A percentile compares a stretch with the other conserved stretches of the same genome.
These are phyloP conservation scores for Tenthredo distinguenda DNA, from an alignment of 2,888 invertebrate genomes.

Conservation along the genomic window DNA sequence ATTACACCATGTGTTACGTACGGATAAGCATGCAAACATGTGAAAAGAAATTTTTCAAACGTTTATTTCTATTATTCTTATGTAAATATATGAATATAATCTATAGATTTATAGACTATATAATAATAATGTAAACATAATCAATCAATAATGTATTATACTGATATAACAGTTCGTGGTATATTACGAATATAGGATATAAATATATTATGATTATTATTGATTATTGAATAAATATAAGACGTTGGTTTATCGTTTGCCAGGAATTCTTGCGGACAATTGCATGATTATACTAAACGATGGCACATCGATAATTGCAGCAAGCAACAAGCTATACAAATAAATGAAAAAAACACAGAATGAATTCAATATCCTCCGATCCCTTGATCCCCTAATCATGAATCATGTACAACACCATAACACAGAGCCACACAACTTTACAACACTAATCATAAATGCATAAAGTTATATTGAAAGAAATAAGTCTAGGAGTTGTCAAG, in stretches of 20 bases:
- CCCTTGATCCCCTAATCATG: conserved; percentile 58
- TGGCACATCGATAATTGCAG: conserved; percentile 61
- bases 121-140: conserved; percentile 71
- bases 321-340: conserved; percentile 48
- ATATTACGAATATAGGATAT: conserved; percentile 68
- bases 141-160: conserved; percentile 76
- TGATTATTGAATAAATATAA: conserved; percentile 68
- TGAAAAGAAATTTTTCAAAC: conserved; percentile 49
- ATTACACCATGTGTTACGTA: conserved; percentile 33
- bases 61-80: conserved; percentile 61
- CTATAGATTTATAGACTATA: conserved; percentile 72
- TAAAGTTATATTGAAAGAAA: conserved; percentile 67
- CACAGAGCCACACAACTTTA: conserved; percentile 64
- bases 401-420: conserved; percentile 63
- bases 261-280: conserved; percentile 55
- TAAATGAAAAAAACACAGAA: conserved; percentile 60
- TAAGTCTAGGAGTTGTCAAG: conserved; percentile 73
- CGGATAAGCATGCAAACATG: conserved; percentile 61
- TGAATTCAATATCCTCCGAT: conserved; percentile 59
- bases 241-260: conserved; percentile 64
- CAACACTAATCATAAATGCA: conserved; percentile 69
- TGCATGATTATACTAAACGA: conserved; percentile 54
- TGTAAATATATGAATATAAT: conserved; percentile 75
- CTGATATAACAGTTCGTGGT: conserved; percentile 74
- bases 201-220: conserved; percentile 63